Evolutionary conservation across 2,888 invertebrate genomes (phyloP).

Genomic region (Listrodromus nycthemerus): DNA sequence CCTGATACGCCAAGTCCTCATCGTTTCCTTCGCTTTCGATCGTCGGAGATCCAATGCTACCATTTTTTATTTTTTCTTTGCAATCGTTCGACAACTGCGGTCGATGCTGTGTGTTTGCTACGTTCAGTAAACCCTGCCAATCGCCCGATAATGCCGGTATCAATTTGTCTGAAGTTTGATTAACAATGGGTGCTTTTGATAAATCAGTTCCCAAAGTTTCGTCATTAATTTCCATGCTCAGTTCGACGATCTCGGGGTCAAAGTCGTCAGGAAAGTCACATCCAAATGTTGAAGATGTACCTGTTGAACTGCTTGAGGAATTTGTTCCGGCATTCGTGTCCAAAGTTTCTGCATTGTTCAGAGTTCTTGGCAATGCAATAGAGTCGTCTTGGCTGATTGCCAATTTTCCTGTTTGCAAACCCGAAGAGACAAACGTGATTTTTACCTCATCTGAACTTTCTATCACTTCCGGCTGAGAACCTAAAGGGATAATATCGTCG

Average conservation of each 20-base stretch:
- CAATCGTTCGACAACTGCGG: not conserved
- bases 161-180: conserved; percentile 16
- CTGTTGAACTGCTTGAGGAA: not conserved
- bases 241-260: conserved; percentile 5
- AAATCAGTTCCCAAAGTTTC: not conserved
- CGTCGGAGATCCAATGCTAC: not conserved
- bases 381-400: not conserved
- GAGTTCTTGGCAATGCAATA: not conserved
- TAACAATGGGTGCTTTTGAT: no score
- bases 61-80: not conserved
- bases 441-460: not conserved
- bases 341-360: no score
- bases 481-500: not conserved
- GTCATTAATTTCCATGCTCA: not conserved
- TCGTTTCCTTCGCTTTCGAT: not conserved
- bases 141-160: conserved; percentile 22
- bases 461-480: not conserved
- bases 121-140: conserved; percentile 8
- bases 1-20: not conserved
- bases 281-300: not conserved
- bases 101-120: not conserved
- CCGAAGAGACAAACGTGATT: not conserved
- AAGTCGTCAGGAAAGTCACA: not conserved
- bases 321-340: not conserved
- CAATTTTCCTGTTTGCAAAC: not conserved